Base-by-base conservation (phyloP, 2,113 vertebrate genomes). In the Prionailurus viverrinus region DNA sequence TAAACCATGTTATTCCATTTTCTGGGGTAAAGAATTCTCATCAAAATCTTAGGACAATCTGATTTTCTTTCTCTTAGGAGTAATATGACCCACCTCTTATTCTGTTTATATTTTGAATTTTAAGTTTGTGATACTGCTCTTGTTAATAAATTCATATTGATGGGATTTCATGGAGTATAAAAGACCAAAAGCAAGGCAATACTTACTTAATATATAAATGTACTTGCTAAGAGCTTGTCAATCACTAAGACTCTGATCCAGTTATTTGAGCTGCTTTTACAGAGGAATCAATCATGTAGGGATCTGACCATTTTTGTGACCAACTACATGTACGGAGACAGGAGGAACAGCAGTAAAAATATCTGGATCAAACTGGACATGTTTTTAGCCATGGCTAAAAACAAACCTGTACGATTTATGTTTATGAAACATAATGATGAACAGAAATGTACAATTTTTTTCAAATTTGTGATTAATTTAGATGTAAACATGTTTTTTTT, bases 101-200 rank as follows among this genome's bases (percentile, higher is more conserved):
- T 66, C 66, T 81, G 66, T 55, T 89, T 58, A 58, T 91, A 85
- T 71, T 94, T 85, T 71, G 73, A 80, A 94, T 45, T 93, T 85
- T 18, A 29, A 85, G 90, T 93, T 45, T 55, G 29, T 79, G 61
- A 41, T 63, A 65, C 63, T 79, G 63, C 65, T 65, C 63, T 85
- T n/a, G 7, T 69, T 71, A 27, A 5, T 53, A 85, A 55, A 5
- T 71, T 53, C 51, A 36, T 31, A 13, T 45, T 48, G 41, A 80
- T 73, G 39, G 58, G 71, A 68, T 53, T 76, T 80, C 33, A 69
- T 39, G 51, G 33, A 82, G 4, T 41, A n/a, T 63, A 48, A 45
- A 97, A 93, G 21, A 73, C 33, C 8, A 33, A 45, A 79, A 83
- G 45, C 23, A 82, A 81, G 48, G 19, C 14, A 19, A 19, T 82